phyloP scores from a whole-genome alignment of 2,113 vertebrate genomes.

The Ondatra zibethicus region DNA sequence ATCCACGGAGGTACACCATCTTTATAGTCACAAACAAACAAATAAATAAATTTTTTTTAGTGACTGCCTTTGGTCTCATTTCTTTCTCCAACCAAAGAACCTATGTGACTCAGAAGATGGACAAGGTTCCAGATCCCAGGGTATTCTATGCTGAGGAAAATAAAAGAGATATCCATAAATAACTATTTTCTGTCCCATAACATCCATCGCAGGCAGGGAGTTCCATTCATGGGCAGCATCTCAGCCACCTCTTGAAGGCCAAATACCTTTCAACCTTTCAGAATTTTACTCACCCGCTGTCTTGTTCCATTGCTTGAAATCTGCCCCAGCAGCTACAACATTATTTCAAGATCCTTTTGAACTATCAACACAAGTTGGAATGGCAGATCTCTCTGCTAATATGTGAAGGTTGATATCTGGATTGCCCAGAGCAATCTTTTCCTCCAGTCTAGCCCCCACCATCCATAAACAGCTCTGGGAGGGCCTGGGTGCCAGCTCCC shows the following conservation, averaged over 20 bases:
- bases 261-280: neutral
- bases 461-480: neutral
- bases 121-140: no score
- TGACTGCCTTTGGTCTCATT: neutral
- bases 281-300: neutral
- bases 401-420: neutral
- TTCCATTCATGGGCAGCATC: fast-evolving
- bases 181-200: neutral
- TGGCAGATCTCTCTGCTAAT: neutral
- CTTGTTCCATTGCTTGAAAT: neutral
- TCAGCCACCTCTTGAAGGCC: no score
- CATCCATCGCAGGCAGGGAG: neutral
- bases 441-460: neutral
- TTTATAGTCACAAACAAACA: no score
- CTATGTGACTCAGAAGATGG: neutral
- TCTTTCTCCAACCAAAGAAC: neutral
- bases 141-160: neutral
- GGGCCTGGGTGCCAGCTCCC: neutral
- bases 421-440: neutral
- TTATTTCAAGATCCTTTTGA: neutral
- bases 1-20: neutral
- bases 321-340: neutral
- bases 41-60: neutral
- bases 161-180: neutral
- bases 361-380: neutral